Conservation (phyloP, 2,888 invertebrate genomes). For the Phortica magna region DNA sequence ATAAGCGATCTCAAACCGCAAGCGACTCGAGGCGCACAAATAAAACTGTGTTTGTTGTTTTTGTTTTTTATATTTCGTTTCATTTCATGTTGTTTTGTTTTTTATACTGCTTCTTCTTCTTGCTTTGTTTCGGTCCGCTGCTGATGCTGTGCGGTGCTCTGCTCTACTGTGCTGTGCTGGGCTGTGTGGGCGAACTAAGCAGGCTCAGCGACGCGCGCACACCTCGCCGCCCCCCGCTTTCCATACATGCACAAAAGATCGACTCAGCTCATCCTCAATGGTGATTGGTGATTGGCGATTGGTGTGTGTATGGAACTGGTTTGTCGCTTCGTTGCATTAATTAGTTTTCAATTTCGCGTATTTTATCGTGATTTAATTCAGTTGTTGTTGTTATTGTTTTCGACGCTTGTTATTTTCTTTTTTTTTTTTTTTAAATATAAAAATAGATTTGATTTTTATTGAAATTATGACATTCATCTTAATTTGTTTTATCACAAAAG, state of each 20-base stretch:
- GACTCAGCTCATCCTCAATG: not conserved
- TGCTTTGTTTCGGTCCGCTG: not conserved
- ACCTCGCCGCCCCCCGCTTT: not conserved
- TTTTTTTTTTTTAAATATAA: slow-evolving; percentile 32
- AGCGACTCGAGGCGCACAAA: slow-evolving; percentile 7
- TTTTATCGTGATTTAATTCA: not conserved
- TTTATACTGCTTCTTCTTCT: not conserved
- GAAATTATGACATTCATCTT: slow-evolving; percentile 74
- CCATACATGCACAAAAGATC: not conserved
- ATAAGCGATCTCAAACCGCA: slow-evolving; percentile 58
- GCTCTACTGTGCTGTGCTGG: too few species aligned
- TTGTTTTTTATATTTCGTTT: too few species aligned
- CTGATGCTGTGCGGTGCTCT: too few species aligned
- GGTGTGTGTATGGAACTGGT: not conserved
- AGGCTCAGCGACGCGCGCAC: not conserved
- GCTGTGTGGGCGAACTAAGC: slow-evolving; percentile 4
- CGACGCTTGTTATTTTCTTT: not conserved
- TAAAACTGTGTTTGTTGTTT: not conserved
- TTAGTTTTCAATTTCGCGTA: slow-evolving; percentile 31
- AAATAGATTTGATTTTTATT: slow-evolving; percentile 69
- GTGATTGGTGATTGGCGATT: not conserved
- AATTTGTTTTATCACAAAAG: slow-evolving; percentile 67
- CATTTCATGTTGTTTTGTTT: not conserved
- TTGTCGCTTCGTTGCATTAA: slow-evolving; percentile 29
- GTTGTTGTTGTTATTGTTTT: not conserved